Conservation (phyloP, 2,888 invertebrate genomes). For the Lasioglossum lativentre region DNA sequence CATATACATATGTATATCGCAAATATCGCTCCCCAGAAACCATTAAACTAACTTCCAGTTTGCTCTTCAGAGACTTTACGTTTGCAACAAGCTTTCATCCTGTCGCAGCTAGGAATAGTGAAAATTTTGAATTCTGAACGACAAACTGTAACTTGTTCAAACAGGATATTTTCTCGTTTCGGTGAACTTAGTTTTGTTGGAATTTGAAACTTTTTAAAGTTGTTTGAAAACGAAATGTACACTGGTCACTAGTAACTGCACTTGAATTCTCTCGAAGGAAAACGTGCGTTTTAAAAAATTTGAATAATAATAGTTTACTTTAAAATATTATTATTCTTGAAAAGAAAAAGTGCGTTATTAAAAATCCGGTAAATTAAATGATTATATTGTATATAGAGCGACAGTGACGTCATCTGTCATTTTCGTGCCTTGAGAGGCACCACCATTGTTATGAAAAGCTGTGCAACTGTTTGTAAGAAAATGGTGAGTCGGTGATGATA, state of each 20-base stretch:
- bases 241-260: neutral
- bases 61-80: neutral
- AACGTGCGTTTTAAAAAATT: neutral
- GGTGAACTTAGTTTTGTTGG: neutral
- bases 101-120: neutral
- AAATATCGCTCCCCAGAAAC: neutral
- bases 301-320: neutral
- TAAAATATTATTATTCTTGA: too few species aligned
- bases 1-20: neutral
- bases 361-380: too few species aligned
- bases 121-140: conserved; percentile 2
- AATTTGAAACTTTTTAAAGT: neutral
- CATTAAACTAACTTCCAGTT: neutral
- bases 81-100: neutral
- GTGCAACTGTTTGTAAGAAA: neutral
- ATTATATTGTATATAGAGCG: neutral
- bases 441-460: neutral
- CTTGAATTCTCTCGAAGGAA: neutral
- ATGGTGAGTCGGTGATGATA: too few species aligned
- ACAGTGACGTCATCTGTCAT: neutral
- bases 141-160: neutral
- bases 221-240: neutral
- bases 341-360: too few species aligned
- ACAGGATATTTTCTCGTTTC: neutral
- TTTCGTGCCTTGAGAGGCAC: neutral